Base-by-base conservation (phyloP, 2,797 vertebrate genomes). In the Danio jaintianensis region DNA sequence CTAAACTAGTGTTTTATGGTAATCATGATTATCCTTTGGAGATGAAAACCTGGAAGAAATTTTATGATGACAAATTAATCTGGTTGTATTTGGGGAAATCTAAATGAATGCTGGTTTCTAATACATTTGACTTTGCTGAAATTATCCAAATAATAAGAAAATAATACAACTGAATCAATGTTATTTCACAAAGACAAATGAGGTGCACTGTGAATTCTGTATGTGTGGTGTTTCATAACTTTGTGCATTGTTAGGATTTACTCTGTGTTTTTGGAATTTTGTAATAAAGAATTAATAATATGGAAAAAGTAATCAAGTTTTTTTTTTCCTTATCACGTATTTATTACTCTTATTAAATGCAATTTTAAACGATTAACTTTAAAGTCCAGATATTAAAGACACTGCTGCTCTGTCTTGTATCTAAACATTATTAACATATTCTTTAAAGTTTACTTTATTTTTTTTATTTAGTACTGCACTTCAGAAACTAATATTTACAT, bases 1-100 rank as follows among this genome's bases (percentile, higher is more conserved):
- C 74, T 4, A 38, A 12, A 42, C 50, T 86, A 15, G 5, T 43
- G 13, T 90, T 90, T 80, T 88, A 45, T 36, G 0, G 15, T 5
- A 89, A 87, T 67, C 89, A 90, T 5, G 80, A 83, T 69, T 84
- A 83, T 63, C 38, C 1, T 9, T 55, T 69, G 73, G 89, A 88
- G 61, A 83, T 87, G 64, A 12, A 1, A 5, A 72, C 87, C 42
- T 89, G 84, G 88, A 86, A 84, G 76, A 77, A 73, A 40, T 81
- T 86, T 20, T 78, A 86, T 22, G 64, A 64, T 4, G 61, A 78
- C 1, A 80, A 76, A 18, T 56, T 85, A 6, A 76, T 89, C 8
- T 75, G 67, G 20, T 81, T 88, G 13, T 85, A 81, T 77, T 38
- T 78, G 29, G 11, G 61, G 58, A 67, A 43, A 59, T 48, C 5